phyloP scores from a whole-genome alignment of 2,113 vertebrate genomes.

The Candoia aspera region DNA sequence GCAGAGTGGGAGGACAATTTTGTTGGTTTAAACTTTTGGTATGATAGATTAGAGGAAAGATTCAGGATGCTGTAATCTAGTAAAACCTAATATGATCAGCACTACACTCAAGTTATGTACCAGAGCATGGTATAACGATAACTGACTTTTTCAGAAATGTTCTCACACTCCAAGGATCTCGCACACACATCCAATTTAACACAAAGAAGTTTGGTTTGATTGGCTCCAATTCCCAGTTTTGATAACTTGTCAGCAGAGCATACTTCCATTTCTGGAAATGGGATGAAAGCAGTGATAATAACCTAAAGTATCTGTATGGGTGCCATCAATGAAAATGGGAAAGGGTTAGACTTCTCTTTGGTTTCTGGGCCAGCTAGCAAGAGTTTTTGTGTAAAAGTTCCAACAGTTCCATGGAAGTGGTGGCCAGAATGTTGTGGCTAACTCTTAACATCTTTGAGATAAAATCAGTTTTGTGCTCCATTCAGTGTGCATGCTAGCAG shows the following conservation, averaged over 20 bases:
- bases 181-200: too few relatives aligned
- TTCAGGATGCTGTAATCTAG: not conserved
- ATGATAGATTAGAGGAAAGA: not conserved
- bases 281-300: not conserved
- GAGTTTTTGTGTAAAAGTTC: not conserved
- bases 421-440: not conserved
- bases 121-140: not conserved
- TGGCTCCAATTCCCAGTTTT: not conserved
- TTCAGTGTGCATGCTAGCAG: not conserved
- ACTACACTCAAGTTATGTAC: not conserved
- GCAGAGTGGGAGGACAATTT: not conserved
- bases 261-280: not conserved
- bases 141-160: not conserved
- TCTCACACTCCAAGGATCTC: not conserved
- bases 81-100: not conserved
- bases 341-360: not conserved
- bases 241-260: not conserved
- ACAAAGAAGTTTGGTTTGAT: not conserved
- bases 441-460: not conserved
- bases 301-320: too few relatives aligned
- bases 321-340: not conserved
- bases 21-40: not conserved
- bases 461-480: not conserved
- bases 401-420: not conserved
- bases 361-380: not conserved